These are phyloP conservation scores for Orthonevra nobilis DNA, from an alignment of 2,888 invertebrate genomes.

Conservation along the genomic window DNA sequence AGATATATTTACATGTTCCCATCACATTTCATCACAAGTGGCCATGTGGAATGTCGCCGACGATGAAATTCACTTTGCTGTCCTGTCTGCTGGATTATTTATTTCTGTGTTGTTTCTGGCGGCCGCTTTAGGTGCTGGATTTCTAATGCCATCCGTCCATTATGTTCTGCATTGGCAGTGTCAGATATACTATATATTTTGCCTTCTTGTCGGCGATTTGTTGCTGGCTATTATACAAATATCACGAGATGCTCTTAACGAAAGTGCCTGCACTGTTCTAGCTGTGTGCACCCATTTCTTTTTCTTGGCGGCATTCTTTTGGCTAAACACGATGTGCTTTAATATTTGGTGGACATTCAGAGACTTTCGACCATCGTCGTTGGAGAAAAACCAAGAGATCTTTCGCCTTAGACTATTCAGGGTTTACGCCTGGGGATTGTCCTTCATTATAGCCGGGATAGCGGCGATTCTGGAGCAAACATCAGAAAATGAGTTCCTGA, in stretches of 20 bases:
- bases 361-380: constrained; percentile 90
- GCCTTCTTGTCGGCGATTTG: constrained; percentile 90
- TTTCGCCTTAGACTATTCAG: constrained; percentile 89
- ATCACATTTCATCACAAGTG: constrained; percentile 80
- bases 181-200: constrained; percentile 92
- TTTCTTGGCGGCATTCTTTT: constrained; percentile 94
- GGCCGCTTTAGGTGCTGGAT: constrained; percentile 89
- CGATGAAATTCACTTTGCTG: constrained; percentile 83
- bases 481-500: constrained; percentile 83
- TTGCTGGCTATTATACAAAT: constrained; percentile 89
- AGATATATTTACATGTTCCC: constrained; percentile 84
- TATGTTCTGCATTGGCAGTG: constrained; percentile 94
- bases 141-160: constrained; percentile 89
- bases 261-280: constrained; percentile 82
- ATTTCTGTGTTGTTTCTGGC: constrained; percentile 91
- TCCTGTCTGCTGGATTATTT: constrained; percentile 89
- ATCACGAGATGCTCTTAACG: constrained; percentile 83
- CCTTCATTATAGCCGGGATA: constrained; percentile 87
- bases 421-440: constrained; percentile 92
- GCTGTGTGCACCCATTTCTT: constrained; percentile 93
- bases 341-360: constrained; percentile 96
- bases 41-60: constrained; percentile 34
- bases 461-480: constrained; percentile 88
- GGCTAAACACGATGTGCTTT: constrained; percentile 97
- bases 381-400: constrained; percentile 92